A percentile compares a stretch with the other conserved stretches of the same genome.
Conservation (phyloP, 2,113 vertebrate species). For the Toxostoma redivivum region DNA sequence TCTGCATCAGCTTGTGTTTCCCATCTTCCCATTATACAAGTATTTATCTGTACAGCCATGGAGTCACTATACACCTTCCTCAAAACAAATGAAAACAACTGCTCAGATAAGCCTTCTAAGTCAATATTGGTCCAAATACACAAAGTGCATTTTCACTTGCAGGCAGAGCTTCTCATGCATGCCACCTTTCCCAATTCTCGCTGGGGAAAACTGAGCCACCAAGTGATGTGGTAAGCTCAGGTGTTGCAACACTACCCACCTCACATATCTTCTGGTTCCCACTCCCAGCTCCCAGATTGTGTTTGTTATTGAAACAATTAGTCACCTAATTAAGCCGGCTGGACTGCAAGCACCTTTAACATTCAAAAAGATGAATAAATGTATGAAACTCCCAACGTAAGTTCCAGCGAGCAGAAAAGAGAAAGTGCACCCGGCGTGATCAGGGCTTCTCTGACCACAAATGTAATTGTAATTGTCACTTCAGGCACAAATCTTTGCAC, state of each 20-base stretch:
- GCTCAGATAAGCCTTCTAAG: neutral
- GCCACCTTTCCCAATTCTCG: neutral
- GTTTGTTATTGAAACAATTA: neutral
- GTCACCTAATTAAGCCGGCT: neutral
- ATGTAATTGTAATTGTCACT: neutral
- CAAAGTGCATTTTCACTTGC: neutral
- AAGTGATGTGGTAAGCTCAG: neutral
- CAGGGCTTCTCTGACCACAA: neutral
- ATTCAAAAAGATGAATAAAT: neutral
- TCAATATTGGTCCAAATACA: neutral
- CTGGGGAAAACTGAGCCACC: neutral
- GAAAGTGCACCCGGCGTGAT: neutral
- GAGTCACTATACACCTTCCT: neutral
- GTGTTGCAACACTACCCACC: neutral
- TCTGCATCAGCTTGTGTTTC: neutral
- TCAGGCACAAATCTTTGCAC: neutral
- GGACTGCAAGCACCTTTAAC: neutral
- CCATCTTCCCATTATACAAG: neutral
- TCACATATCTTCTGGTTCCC: neutral
- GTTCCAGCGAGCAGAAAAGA: neutral
- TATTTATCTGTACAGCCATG: neutral
- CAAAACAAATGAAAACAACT: neutral
- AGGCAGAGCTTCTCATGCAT: neutral
- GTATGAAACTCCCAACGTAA: neutral
- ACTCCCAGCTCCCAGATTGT: neutral